Base-by-base conservation (phyloP, 2,888 invertebrate genomes). In the Trisateles emortualis region DNA sequence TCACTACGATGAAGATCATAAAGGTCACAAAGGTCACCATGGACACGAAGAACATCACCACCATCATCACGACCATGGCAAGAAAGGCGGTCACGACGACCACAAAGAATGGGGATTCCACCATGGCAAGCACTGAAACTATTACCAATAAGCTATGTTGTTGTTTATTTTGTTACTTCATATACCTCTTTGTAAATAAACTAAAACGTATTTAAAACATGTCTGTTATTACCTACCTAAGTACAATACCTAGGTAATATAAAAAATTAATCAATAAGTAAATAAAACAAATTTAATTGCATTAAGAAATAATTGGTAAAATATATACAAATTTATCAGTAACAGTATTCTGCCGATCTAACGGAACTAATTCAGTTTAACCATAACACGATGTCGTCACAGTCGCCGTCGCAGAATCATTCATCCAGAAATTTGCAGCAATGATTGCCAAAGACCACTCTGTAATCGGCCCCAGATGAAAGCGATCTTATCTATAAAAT, bases 1-100 rank as follows among this genome's bases (percentile, higher is more conserved):
- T 62, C 96, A 97, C 78, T 95, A 96, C 76, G 96, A 96, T 71
- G 96, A 96, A 64, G 96, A 96, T 74, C 96, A 97, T 82, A 96
- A 96, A 78, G 96, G 96, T 1, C 95, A 95, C 84, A 96, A 96
- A 79, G 96, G 96, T 24, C 95, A 96, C 72, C 95, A 96, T 74
- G 96, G 96, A 4, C 95, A 96, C 76, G 95, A 96, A 66, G 95
- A 95, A 51, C 96, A 96, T 76, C 95, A 96, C 77, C 94, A 95
- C 64, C 95, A 96, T 76, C 95, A 96, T 70, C 95, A 96, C 68
- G 95, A 95, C 74, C 95, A 96, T 79, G 96, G 95, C 72, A 96
- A 96, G 89, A 97, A 97, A 81, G 96, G 95, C 41, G 95, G 95
- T 50, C 96, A 96, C 79, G 94, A 95, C 60, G 95, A 95, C 56